Base-by-base conservation (phyloP, 2,888 invertebrate genomes). In the Megastigmus dorsalis region DNA sequence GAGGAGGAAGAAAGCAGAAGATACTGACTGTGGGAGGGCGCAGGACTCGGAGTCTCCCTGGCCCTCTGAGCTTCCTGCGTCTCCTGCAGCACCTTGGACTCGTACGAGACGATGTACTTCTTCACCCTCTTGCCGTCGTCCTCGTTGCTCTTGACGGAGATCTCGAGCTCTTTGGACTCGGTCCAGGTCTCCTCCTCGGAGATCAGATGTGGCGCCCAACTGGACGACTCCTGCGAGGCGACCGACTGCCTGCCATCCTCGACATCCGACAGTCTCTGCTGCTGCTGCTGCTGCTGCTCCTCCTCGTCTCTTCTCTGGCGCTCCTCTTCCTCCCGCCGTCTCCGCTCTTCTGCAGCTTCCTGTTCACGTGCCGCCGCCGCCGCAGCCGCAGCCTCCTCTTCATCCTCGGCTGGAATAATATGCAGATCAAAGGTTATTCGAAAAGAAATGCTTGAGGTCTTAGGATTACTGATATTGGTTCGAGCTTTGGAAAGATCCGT, bases 31-130 rank as follows among this genome's bases (percentile, higher is more conserved):
- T 85, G 78, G 33, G 87, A 86, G n/a, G 81, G 79, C 0, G 85
- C 81, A 28, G 87, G 86, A 74, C 86, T 87, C 0, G 84, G 80
- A 3, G n/a, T n/a, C n/a, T 73, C 68, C 36, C 77, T 75, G n/a
- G 86, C 84, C 45, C 82, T 81, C n/a, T 60, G 55, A 0, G 73
- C 57, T 3, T 77, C 75, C 5, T 43, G 41, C 4, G 73, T 76
- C 45, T 79, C 78, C 50, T 80, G 74, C 6, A 86, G 60, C 5
- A 88, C 83, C 60, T 86, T 85, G 6, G 86, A 84, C 73, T 88
- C 87, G 71, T 88, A 88, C 13, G 88, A 86, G 13, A 85, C 85
- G 65, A 88, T 83, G 68, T 84, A 86, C 60, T 87, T 88, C 77
- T 88, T 88, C 45, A 87, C 85, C 36, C 83, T 80, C 71, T 79